These are phyloP conservation scores for Zosterops japonicus DNA, from an alignment of 2,113 vertebrate species.

Conservation along the genomic window DNA sequence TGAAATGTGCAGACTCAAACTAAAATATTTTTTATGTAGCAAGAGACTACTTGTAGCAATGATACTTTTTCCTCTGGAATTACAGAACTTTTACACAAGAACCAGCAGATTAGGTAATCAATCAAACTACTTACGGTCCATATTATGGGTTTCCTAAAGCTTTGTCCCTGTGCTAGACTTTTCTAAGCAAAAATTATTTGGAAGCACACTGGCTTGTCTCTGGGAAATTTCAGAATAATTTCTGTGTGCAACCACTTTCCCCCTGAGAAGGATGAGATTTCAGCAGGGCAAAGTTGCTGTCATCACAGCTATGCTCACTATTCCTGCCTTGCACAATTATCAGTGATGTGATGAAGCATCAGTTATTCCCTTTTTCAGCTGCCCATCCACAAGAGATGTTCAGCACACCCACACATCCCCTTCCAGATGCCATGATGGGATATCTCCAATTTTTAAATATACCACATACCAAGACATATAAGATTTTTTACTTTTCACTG, in stretches of 20 bases:
- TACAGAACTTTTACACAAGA: not conserved
- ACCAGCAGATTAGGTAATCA: not conserved
- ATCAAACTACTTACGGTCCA: not conserved
- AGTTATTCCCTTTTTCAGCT: not conserved
- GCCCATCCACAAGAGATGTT: not conserved
- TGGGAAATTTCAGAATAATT: not conserved
- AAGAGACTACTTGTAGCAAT: not conserved
- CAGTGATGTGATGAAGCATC: not conserved
- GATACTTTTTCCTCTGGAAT: not conserved
- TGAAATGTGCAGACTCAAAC: not conserved
- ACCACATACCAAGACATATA: not conserved
- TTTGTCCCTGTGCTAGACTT: not conserved
- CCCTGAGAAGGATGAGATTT: not conserved
- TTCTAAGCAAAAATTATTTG: not conserved
- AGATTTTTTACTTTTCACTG: not conserved
- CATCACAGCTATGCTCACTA: not conserved
- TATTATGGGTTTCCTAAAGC: not conserved
- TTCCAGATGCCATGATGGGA: not conserved
- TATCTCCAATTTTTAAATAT: not conserved
- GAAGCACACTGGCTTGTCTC: not conserved
- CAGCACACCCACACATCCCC: fast-evolving
- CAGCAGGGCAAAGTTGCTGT: not conserved
- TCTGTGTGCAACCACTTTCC: not conserved
- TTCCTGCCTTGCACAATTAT: not conserved
- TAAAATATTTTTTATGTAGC: not conserved